Base-by-base conservation (phyloP, 2,113 vertebrate species). In the Urocynchramus pylzowi region DNA sequence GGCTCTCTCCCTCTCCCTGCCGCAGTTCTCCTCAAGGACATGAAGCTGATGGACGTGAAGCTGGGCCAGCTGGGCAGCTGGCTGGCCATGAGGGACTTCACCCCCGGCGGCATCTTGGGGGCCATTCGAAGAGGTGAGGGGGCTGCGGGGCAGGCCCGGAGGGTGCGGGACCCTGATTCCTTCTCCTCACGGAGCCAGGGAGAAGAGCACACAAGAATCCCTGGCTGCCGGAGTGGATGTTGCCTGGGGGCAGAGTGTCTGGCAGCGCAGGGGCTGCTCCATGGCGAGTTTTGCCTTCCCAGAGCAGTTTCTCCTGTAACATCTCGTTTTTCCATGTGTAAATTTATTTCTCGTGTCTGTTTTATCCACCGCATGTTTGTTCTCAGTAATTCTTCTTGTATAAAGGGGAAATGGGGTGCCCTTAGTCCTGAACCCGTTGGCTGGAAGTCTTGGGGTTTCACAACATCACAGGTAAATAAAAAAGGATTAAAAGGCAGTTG, bases 11-110 rank as follows among this genome's bases (percentile, higher is more conserved):
- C 49, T 92, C 54, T 91, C 35, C 88, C 30, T 80, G 15, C 63
- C 17, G 75, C 89, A 99, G 99, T 99, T 95, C 96, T 98, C 52
- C 19, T 99, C 50, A 98, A 96, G 74, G 98, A 99, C 67, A 98
- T 87, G 97, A 98, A 95, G 47, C 98, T 99, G 56, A 87, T 99
- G 98, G 99, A 99, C 13, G 99, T 99, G 89, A 99, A 99, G 93
- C 91, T 99, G 64, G 98, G 98, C 8, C 98, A 99, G 97, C 70
- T 99, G 88, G 98, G 99, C 27, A 90, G 11, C 70, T 99, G 99
- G 99, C 16, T 99, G 13, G 91, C 98, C 65, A 97, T 97, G 39
- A 97, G 99, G 23, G 98, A 99, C 91, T 99, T 98, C 96, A 98
- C 98, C 16, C 99, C 98, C 27, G 97, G 97, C 6, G 99, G 99